Percentiles rank a stretch among this genome's conserved stretches.
phyloP scores from a whole-genome alignment of 2,797 vertebrate species.

The Gila robusta region DNA sequence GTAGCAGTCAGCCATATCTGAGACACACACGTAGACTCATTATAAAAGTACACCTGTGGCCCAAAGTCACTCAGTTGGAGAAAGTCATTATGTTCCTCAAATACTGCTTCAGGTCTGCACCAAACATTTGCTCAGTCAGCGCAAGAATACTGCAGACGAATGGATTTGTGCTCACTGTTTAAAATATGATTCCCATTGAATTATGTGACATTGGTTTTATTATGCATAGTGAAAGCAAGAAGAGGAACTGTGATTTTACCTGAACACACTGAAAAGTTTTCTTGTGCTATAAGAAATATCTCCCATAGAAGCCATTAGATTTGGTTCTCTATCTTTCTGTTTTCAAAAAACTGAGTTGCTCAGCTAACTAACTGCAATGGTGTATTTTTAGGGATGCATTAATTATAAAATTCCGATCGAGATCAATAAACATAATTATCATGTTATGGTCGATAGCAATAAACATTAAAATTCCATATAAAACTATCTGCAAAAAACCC shows the following conservation, averaged over 20 bases:
- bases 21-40: constrained; percentile 28
- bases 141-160: constrained; percentile 38
- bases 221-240: constrained; percentile 10
- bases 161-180: constrained; percentile 16
- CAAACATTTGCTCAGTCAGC: constrained; percentile 41
- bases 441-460: background rate
- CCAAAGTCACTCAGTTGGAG: constrained; percentile 40
- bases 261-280: background rate
- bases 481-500: no score
- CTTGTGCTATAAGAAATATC: background rate
- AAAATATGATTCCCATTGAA: constrained; percentile 33
- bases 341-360: background rate
- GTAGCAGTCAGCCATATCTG: constrained; percentile 20
- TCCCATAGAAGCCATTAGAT: background rate
- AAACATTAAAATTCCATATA: background rate
- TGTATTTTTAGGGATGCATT: background rate
- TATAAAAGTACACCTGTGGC: constrained; percentile 48
- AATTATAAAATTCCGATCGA: background rate
- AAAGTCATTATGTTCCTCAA: constrained; percentile 47
- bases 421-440: background rate
- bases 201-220: constrained; percentile 15
- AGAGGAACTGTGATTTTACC: constrained; percentile 14
- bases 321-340: background rate
- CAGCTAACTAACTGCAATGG: background rate
- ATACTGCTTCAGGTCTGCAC: constrained; percentile 37